Evolutionary conservation across 2,888 invertebrate genomes (phyloP).

Genomic region (Eupithecia centaureata): DNA sequence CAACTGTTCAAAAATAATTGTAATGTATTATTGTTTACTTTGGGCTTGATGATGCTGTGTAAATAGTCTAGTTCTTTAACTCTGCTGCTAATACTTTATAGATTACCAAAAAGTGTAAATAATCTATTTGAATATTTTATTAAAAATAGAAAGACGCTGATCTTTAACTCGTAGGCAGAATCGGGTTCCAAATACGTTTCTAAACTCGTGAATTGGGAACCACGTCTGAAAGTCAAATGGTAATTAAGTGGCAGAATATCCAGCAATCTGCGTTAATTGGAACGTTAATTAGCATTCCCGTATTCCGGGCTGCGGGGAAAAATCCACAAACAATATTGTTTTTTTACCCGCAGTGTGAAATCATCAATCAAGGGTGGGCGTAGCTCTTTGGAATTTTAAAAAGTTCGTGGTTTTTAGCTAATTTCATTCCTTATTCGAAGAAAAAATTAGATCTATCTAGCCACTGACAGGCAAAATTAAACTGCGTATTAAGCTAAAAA

Average conservation of each 20-base stretch:
- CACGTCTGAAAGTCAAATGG: conserved; percentile 19
- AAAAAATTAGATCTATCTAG: too few relatives aligned
- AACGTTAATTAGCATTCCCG: conserved; percentile 26
- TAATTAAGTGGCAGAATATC: conserved; percentile 22
- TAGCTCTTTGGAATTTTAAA: conserved; percentile 15
- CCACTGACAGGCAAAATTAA: too few relatives aligned
- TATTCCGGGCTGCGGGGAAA: conserved; percentile 11
- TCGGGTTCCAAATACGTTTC: neutral
- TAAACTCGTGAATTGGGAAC: conserved; percentile 9
- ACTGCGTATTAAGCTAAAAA: too few relatives aligned
- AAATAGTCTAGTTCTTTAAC: neutral
- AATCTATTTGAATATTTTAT: neutral
- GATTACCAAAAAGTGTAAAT: neutral
- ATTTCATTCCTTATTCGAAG: neutral
- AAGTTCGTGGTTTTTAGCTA: neutral
- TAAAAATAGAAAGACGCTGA: neutral
- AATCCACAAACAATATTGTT: conserved; percentile 19
- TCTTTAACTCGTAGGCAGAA: neutral
- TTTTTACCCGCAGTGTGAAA: conserved; percentile 12
- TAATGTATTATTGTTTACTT: neutral
- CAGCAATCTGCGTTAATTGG: conserved; percentile 27
- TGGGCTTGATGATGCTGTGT: neutral
- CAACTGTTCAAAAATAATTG: neutral
- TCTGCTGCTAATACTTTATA: neutral
- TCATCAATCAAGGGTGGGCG: conserved; percentile 26